Evolutionary conservation across 2,113 vertebrate genomes (phyloP), one percentile per base, ranked within the genome.

Genomic region (Chrysochloris asiatica): DNA sequence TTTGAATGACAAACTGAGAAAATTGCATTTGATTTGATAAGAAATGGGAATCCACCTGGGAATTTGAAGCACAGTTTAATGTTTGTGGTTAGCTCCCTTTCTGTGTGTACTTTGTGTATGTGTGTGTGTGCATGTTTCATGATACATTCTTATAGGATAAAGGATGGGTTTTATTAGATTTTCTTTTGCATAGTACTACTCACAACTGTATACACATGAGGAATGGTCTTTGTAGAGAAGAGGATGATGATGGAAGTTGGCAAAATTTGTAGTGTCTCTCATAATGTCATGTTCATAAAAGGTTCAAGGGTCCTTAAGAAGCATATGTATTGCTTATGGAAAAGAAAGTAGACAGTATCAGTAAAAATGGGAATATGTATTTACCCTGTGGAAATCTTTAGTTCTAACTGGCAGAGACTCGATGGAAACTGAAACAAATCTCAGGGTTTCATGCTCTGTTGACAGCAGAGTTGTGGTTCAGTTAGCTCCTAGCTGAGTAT

Each of bases 341-440:
- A 90, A 56, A 88, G 79, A 50, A 91, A 94, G 65, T 21, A 78
- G 88, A 73, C 43, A 14, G 14, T 28, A 14, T 76, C 50, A 93
- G 78, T 80, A 83, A 77, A 82, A 65, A 54, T 30, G 76, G 54
- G 88, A 91, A 72, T 75, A 73, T 26, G 83, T 43, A 30, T 69
- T 88, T 73, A 72, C 26, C 38, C 71, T 1, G 14, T 91, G 78
- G 61, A 92, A 91, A 61, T 36, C 93, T 83, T 86, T 43, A 73
- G 73, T 90, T 94, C 90, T 65, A 83, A 77, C 91, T 80, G 83
- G 85, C 59, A 79, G 65, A 56, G 76, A 54, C 67, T 71, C 54
- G 65, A 83, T 91, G 75, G 85, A 90, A 92, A 88, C 45, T 19
- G 86, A 95, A 95, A 91, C 87, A 67, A 83, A 92, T 90, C 86